A percentile compares a stretch with the other conserved stretches of the same genome.
These are phyloP conservation scores for Oxyura jamaicensis DNA, from an alignment of 2,113 vertebrate genomes.

Conservation along the genomic window DNA sequence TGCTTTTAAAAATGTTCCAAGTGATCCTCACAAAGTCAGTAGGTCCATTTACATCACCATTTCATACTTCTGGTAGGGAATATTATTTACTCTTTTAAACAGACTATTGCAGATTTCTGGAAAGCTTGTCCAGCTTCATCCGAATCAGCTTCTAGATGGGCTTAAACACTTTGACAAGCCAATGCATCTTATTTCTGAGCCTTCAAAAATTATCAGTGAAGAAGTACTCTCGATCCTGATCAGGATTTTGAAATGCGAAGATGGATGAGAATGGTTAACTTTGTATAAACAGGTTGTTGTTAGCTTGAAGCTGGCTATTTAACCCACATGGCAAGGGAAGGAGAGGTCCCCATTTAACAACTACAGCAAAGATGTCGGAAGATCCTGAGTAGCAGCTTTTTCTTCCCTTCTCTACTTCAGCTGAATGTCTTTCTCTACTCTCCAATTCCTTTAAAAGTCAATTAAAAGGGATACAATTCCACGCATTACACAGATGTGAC, in stretches of 20 bases:
- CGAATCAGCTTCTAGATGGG: neutral
- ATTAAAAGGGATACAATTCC: neutral
- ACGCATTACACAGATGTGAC: neutral
- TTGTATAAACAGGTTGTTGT: neutral
- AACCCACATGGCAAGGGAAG: neutral
- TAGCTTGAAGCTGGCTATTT: neutral
- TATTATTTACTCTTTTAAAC: neutral
- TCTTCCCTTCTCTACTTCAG: neutral
- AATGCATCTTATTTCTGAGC: neutral
- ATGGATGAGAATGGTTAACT: neutral
- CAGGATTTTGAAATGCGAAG: neutral
- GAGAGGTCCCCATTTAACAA: neutral
- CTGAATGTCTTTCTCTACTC: neutral
- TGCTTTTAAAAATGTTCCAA: neutral
- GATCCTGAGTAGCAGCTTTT: neutral
- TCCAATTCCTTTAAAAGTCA: neutral
- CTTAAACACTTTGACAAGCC: neutral
- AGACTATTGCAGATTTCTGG: neutral
- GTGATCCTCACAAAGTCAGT: neutral
- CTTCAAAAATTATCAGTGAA: neutral
- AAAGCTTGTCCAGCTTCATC: neutral
- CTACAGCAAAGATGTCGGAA: neutral
- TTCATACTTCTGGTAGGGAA: neutral
- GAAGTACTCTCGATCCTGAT: neutral
- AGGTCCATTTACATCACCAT: neutral